Evolutionary conservation across 2,888 invertebrate genomes (phyloP).

Genomic region (Caradrina kadenii): DNA sequence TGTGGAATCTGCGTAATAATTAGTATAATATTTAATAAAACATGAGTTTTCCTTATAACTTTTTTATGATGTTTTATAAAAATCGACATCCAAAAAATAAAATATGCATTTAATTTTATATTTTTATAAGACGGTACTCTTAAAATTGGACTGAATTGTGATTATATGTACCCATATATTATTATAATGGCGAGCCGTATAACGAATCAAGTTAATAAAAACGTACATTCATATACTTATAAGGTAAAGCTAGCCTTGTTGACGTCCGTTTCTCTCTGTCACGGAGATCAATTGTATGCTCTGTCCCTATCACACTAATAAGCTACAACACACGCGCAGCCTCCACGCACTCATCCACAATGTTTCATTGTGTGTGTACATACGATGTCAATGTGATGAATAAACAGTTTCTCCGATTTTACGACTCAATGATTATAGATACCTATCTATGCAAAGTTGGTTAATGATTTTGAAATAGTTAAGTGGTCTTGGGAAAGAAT

Average conservation of each 20-base stretch:
- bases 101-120: constrained; percentile 59
- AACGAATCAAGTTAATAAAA: constrained; percentile 89
- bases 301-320: constrained; percentile 87
- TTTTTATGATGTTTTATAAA: constrained; percentile 43
- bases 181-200: constrained; percentile 86
- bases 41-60: constrained; percentile 35
- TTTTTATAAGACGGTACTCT: constrained; percentile 68
- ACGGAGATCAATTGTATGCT: constrained; percentile 72
- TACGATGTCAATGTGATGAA: constrained; percentile 86
- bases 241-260: constrained; percentile 88
- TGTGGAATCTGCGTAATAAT: constrained; percentile 11
- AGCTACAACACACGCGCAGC: constrained; percentile 77
- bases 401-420: constrained; percentile 90
- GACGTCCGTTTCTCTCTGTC: constrained; percentile 81
- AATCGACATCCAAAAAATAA: constrained; percentile 39
- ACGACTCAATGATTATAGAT: constrained; percentile 88
- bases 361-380: constrained; percentile 69
- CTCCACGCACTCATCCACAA: constrained; percentile 69
- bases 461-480: constrained; percentile 77
- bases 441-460: constrained; percentile 87
- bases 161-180: constrained; percentile 84
- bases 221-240: constrained; percentile 88
- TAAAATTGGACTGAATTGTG: constrained; percentile 78
- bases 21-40: constrained; percentile 20
- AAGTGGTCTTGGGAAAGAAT: constrained; percentile 68